Percentiles rank a stretch among this genome's conserved stretches.
phyloP scores from a whole-genome alignment of 2,888 invertebrate species.

The Rhyacophila evoluta region DNA sequence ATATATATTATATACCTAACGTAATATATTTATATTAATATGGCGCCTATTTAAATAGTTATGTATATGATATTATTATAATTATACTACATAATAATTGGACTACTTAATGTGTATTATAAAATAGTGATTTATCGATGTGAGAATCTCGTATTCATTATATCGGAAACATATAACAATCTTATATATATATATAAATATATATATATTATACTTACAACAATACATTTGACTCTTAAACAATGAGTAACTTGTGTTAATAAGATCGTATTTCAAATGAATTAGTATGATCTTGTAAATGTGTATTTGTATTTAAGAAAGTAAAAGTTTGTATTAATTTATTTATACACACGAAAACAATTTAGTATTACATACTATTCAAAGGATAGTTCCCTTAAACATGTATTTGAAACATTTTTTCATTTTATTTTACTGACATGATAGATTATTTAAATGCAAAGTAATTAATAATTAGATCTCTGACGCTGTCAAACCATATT shows the following conservation, averaged over 20 bases:
- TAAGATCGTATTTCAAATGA: neutral
- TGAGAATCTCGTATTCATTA: conserved; percentile 1
- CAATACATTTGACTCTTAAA: neutral
- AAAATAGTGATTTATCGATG: conserved; percentile 1
- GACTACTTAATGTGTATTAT: conserved; percentile 15
- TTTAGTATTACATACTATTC: neutral
- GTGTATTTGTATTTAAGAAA: neutral
- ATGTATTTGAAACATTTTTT: too few species aligned
- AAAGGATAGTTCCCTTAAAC: neutral
- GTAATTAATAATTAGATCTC: too few species aligned
- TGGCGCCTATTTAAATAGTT: conserved; percentile 23
- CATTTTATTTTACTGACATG: too few species aligned
- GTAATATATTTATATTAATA: conserved; percentile 18
- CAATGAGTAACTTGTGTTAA: neutral
- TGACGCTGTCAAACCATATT: too few species aligned
- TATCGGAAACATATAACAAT: neutral
- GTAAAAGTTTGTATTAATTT: neutral
- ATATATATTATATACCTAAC: conserved; percentile 17
- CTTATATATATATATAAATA: too few species aligned
- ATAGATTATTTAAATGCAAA: too few species aligned
- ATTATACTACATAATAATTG: conserved; percentile 19
- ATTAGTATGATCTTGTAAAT: neutral
- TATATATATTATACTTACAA: too few species aligned
- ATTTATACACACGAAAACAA: neutral
- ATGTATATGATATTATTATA: conserved; percentile 18